A percentile compares a stretch with the other conserved stretches of the same genome.
Conservation (phyloP, 2,113 vertebrate genomes). For the Arvicanthis niloticus region DNA sequence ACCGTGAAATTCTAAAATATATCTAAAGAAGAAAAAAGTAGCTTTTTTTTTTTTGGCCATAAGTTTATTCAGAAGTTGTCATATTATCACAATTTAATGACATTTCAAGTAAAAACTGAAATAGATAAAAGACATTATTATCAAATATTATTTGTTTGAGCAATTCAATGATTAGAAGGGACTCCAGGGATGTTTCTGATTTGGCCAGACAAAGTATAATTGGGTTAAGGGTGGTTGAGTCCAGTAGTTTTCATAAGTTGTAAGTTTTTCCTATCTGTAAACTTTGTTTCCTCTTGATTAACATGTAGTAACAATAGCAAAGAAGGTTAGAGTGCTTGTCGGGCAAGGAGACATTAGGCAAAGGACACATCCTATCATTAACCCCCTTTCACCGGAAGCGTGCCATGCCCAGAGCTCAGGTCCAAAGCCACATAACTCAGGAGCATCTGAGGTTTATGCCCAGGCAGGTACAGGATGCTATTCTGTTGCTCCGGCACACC, state of each 20-base stretch:
- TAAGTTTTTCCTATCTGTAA: not conserved
- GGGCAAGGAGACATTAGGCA: not conserved
- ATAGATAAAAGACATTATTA: not conserved
- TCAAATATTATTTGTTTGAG: not conserved
- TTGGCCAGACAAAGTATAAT: not conserved
- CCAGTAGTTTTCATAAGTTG: not conserved
- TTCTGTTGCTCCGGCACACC: not conserved
- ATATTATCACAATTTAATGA: not conserved
- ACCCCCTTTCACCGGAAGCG: not conserved
- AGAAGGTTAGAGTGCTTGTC: not conserved
- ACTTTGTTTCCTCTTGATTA: not conserved
- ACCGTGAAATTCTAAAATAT: slow-evolving; percentile 11
- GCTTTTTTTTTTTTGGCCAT: not conserved
- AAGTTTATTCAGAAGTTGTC: not conserved
- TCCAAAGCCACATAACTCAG: not conserved
- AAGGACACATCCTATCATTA: not conserved
- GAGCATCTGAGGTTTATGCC: not conserved
- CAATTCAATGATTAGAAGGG: not conserved
- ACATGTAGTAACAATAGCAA: not conserved
- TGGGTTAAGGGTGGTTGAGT: not conserved
- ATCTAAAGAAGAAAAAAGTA: slow-evolving; percentile 18
- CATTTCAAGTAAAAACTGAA: not conserved
- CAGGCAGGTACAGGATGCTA: fast-evolving
- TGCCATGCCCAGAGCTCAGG: not conserved
- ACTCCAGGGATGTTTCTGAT: not conserved